phyloP scores from a whole-genome alignment of 2,797 vertebrate genomes.

The Anas flavirostris region DNA sequence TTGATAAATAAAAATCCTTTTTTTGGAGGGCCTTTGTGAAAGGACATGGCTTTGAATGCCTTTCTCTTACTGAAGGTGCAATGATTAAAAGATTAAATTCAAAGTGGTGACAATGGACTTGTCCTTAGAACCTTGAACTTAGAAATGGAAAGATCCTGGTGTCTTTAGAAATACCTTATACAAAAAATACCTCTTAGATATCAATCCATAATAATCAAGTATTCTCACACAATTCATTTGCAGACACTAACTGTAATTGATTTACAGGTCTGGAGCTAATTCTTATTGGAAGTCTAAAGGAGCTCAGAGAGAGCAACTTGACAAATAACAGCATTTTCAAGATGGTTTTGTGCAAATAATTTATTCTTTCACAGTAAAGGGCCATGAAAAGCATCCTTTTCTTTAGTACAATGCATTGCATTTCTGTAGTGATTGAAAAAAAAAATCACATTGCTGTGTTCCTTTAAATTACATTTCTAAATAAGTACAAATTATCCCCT shows the following conservation, averaged over 20 bases:
- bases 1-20: neutral
- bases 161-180: neutral
- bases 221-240: neutral
- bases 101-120: neutral
- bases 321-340: neutral
- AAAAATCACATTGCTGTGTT: neutral
- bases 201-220: neutral
- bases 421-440: neutral
- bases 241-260: neutral
- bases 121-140: neutral
- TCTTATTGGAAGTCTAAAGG: neutral
- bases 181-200: neutral
- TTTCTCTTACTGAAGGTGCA: neutral
- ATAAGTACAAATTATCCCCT: slow-evolving; percentile 6
- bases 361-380: slow-evolving; percentile 22
- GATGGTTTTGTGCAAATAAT: neutral
- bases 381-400: neutral
- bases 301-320: neutral
- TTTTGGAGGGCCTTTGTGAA: neutral
- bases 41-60: neutral
- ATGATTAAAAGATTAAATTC: neutral
- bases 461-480: slow-evolving; percentile 31
- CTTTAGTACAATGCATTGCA: neutral
- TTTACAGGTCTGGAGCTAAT: neutral
- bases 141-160: neutral